Base-by-base conservation (phyloP, 2,888 invertebrate species). In the Seira musarum region DNA sequence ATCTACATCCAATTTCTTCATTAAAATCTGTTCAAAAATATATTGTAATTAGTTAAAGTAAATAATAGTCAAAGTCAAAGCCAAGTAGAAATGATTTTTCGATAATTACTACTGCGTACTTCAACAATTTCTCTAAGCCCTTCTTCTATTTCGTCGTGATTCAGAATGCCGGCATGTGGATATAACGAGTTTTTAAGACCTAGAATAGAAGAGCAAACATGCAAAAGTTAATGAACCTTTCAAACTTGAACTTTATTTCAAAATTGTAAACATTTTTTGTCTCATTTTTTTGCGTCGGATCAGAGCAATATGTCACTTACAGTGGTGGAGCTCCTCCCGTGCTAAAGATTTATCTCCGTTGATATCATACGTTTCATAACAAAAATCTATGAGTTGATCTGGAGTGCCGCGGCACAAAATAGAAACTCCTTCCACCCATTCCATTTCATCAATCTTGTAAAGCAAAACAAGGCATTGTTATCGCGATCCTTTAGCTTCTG, bases 331-430 rank as follows among this genome's bases (percentile, higher is more conserved):
- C 53, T 82, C 82, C 17, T 82, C 82, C 60, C 82, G 49, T n/a
- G 82, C 82, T 30, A 82, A 72, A 22, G 82, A 79, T 49, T 72
- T 71, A 35, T 82, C 82, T 61, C 82, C 82, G 30, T 82, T 82
- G 21, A 82, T 79, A 69, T 82, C 82, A 35, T 79, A 79, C 57
- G 75, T 71, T 10, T 53, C 71, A 49, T 82, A 82, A 63, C 79
- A 82, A 70, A 82, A 82, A 64, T 82, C 75, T 17, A 79, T 82
- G 24, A 82, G 79, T 22, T 75, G 71, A 1, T 77, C 73, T 25
- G 79, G 75, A 17, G 79, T 71, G 3, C 82, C 79, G 1, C 82
- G 30, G 2, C 70, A 64, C 15, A 81, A 13, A 5, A 81, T 49
- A 2, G 77, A 24, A 6, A 82, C 35, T 8, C 82, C 82, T 75